Evolutionary conservation across 2,888 invertebrate genomes (phyloP).

Genomic region (Cephalotes varians): DNA sequence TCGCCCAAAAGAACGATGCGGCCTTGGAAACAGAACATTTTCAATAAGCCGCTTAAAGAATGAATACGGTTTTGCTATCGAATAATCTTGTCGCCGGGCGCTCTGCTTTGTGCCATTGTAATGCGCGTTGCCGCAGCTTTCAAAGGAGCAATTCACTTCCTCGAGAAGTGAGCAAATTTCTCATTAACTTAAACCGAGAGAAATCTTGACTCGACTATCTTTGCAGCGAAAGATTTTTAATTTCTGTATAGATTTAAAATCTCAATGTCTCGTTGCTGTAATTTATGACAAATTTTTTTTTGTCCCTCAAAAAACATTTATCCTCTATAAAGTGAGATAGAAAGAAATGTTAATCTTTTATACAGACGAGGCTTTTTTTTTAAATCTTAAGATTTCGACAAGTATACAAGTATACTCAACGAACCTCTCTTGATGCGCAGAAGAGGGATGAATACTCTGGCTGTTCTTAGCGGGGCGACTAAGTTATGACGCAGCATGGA

Average conservation of each 20-base stretch:
- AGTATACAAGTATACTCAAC: slow-evolving; percentile 39
- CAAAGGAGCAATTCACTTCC: slow-evolving; percentile 24
- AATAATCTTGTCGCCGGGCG: neutral
- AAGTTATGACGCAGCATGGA: slow-evolving; percentile 90
- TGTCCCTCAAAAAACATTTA: neutral
- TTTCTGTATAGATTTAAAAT: neutral
- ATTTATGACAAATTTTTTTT: neutral
- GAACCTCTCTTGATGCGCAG: slow-evolving; percentile 87
- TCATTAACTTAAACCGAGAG: slow-evolving; percentile 14
- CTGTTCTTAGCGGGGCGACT: slow-evolving; percentile 91
- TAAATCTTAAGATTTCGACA: neutral
- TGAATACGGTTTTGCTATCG: slow-evolving; percentile 8
- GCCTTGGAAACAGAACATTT: slow-evolving; percentile 68
- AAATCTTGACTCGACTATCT: neutral
- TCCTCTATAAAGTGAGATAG: neutral
- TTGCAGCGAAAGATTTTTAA: neutral
- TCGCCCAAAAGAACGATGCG: slow-evolving; percentile 81
- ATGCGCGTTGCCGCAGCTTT: slow-evolving; percentile 2
- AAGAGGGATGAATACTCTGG: slow-evolving; percentile 91
- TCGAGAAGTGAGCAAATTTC: slow-evolving; percentile 20
- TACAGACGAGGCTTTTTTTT: neutral
- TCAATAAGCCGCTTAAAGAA: slow-evolving; percentile 46
- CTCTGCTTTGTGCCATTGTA: slow-evolving; percentile 15
- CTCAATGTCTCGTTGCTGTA: neutral
- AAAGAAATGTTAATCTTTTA: neutral